phyloP scores from a whole-genome alignment of 1,140 invertebrate species.

The Arion vulgaris region DNA sequence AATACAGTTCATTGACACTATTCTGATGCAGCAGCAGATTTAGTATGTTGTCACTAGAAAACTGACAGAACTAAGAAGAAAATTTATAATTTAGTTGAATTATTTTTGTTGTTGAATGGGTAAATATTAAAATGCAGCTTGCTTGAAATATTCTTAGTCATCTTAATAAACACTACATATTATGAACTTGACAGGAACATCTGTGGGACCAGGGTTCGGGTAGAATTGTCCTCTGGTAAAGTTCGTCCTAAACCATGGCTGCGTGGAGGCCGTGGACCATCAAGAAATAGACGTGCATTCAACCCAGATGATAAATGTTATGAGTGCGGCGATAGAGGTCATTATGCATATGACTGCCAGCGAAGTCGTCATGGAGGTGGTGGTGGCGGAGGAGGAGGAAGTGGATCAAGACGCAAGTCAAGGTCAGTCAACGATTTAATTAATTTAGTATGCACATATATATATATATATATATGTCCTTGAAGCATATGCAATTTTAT shows the following conservation, averaged over 20 bases:
- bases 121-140: too few relatives aligned
- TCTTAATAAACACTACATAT: too few relatives aligned
- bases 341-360: conserved; percentile 89
- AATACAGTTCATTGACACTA: too few relatives aligned
- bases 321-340: conserved; percentile 91
- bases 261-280: conserved; percentile 47
- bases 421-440: background rate
- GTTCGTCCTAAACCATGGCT: conserved; percentile 72
- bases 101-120: too few relatives aligned
- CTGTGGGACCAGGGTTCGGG: conserved; percentile 90
- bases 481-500: too few relatives aligned
- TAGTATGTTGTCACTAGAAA: too few relatives aligned
- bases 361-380: conserved; percentile 43
- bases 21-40: too few relatives aligned
- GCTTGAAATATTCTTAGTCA: too few relatives aligned
- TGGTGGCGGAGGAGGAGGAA: conserved; percentile 11
- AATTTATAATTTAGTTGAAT: too few relatives aligned
- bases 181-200: conserved; percentile 77
- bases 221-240: conserved; percentile 91
- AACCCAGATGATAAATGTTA: conserved; percentile 88
- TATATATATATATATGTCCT: too few relatives aligned
- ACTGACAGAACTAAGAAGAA: too few relatives aligned
- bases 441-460: too few relatives aligned
- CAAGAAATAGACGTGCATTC: conserved; percentile 75
- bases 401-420: conserved; percentile 26